phyloP scores from a whole-genome alignment of 2,888 invertebrate species.

The Phaedon cochleariae region DNA sequence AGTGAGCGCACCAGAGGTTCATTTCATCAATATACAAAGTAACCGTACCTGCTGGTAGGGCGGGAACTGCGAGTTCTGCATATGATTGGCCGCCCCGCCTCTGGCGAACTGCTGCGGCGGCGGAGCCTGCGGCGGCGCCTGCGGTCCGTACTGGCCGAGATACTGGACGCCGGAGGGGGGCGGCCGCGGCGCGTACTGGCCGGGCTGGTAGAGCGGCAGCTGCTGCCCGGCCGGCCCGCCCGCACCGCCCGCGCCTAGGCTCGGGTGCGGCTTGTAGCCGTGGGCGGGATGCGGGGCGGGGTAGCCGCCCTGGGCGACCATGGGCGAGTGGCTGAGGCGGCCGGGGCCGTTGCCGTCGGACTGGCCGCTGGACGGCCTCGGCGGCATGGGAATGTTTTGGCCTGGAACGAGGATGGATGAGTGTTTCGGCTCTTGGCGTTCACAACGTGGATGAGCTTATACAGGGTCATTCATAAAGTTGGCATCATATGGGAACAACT shows the following conservation, averaged over 20 bases:
- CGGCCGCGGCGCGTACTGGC: constrained; percentile 61
- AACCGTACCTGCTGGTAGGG: constrained; percentile 49
- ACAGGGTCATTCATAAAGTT: no score
- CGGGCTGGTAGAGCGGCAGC: constrained; percentile 67
- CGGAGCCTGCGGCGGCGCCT: constrained; percentile 49
- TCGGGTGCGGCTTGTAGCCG: constrained; percentile 72
- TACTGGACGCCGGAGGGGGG: constrained; percentile 59
- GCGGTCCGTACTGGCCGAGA: constrained; percentile 64
- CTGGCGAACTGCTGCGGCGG: constrained; percentile 39
- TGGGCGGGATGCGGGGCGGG: constrained; percentile 67
- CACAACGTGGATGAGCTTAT: no score
- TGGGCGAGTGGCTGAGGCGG: constrained; percentile 76
- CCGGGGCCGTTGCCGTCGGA: constrained; percentile 69
- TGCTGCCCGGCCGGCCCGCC: constrained; percentile 59
- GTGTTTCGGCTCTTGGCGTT: no score
- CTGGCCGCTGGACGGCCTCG: constrained; percentile 88
- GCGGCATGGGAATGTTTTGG: constrained; percentile 95
- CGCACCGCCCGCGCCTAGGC: constrained; percentile 54
- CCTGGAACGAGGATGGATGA: constrained; percentile 63
- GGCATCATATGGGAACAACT: no score
- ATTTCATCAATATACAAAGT: no score
- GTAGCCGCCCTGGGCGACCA: constrained; percentile 71
- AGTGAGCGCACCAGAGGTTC: no score
- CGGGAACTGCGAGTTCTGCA: constrained; percentile 63
- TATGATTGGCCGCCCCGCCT: constrained; percentile 61